Evolutionary conservation across 2,113 vertebrate species (phyloP).

Genomic region (Ammodytes marinus): DNA sequence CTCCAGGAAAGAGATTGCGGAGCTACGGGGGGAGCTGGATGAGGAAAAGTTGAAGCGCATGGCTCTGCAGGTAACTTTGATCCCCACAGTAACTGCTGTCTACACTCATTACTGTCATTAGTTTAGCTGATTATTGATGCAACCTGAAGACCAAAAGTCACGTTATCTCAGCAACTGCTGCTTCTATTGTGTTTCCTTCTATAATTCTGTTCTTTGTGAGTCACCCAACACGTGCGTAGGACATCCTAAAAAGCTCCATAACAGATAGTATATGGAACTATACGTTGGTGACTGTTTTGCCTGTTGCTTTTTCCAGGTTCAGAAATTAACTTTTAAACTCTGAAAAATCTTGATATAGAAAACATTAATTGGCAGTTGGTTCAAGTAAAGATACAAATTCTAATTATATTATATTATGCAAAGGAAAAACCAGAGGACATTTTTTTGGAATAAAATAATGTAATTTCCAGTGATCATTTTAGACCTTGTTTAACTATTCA

Average conservation of each 20-base stretch:
- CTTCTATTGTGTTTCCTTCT: no score
- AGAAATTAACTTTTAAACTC: no score
- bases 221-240: no score
- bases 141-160: neutral
- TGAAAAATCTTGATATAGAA: no score
- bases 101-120: conserved; percentile 13
- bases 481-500: neutral
- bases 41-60: conserved; percentile 90
- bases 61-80: conserved; percentile 90
- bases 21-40: conserved; percentile 91
- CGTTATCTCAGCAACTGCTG: no score
- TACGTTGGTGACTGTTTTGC: no score
- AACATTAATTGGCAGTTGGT: no score
- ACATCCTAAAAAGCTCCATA: no score
- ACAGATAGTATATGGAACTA: no score
- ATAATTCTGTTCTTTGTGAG: no score
- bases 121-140: conserved; percentile 26
- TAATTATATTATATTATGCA: neutral
- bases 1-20: conserved; percentile 93
- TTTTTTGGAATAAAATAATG: neutral
- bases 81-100: conserved; percentile 29
- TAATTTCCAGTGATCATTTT: neutral
- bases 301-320: no score
- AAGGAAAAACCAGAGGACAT: neutral
- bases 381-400: neutral